Conservation (phyloP, 1,140 invertebrate species). For the Calephelis virginiensis region DNA sequence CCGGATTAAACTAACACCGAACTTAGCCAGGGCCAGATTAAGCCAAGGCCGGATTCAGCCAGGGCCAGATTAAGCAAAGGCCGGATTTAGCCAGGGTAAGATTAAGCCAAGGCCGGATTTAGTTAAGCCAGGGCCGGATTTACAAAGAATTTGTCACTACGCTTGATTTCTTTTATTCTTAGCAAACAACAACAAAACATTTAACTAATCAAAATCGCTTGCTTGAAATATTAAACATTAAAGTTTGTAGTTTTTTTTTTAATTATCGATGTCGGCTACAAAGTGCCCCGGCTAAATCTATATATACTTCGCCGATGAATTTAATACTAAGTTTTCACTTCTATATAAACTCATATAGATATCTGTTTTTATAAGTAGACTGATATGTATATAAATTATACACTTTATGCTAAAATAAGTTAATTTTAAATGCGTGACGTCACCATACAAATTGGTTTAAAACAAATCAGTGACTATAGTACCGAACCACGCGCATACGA, state of each 20-base stretch:
- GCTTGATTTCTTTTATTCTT: too few species aligned
- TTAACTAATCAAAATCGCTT: too few species aligned
- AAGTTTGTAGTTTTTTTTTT: not conserved
- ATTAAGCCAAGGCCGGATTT: too few species aligned
- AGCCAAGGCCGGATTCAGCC: not conserved
- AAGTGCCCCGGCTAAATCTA: too few species aligned
- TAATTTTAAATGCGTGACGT: conserved; percentile 21
- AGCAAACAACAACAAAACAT: too few species aligned
- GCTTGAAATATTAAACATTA: too few species aligned
- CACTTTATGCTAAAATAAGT: not conserved
- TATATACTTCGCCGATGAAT: too few species aligned
- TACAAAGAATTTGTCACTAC: too few species aligned
- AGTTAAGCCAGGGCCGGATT: too few species aligned
- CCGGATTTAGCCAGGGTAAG: too few species aligned
- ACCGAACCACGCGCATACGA: conserved; percentile 91
- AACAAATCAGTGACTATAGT: conserved; percentile 88
- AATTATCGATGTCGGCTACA: not conserved
- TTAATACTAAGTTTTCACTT: not conserved
- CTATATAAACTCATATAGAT: not conserved
- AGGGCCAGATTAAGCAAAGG: not conserved
- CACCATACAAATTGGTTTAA: conserved; percentile 73
- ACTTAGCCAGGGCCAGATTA: too few species aligned
- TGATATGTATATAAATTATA: conserved; percentile 7
- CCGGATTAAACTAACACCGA: too few species aligned
- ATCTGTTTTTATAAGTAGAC: not conserved